Evolutionary conservation across 2,888 invertebrate species (phyloP), one percentile per base, ranked within the genome.

Genomic region (Copidosoma aretas): DNA sequence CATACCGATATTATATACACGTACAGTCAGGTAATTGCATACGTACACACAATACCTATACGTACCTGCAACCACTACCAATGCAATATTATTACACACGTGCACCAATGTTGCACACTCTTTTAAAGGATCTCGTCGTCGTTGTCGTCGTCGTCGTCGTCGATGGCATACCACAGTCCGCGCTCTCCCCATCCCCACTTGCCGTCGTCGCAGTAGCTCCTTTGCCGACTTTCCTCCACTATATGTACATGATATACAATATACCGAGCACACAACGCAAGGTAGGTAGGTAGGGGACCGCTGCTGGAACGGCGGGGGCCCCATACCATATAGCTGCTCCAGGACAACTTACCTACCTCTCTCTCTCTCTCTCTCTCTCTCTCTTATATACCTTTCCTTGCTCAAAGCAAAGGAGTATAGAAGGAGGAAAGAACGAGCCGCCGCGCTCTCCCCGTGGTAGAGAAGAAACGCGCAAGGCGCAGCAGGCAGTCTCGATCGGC

Each of bases 121-220:
- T 32, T 32, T 8, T 8, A 32, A 32, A 32, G 32, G 32, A 32
- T 32, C 32, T 5, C 8, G 3, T 8, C 32, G 32, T 32, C 32
- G 4, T 3, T 8, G 3, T 32, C 32, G 32, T 32, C 32, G 32
- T 32, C 32, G 4, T 3, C 32, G 3, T 32, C 32, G 32, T 32
- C 32, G 32, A 5, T 8, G 32, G 32, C 32, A 61, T 54, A 43
- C 62, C 61, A 24, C 49, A 3, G 54, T 19, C 53, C 24, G 39
- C 49, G 21, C 51, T 21, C 60, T 51, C 39, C 22, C 49, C 46
- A 17, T 15, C 43, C 19, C 43, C 41, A 39, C 10, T 41, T 58
- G 24, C 17, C 39, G 32, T 21, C 39, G n/a, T 46, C 24, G 43
- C 51, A 75, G 75, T 77, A 75, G 75, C 76, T 73, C 73, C 69